A percentile compares a stretch with the other conserved stretches of the same genome.
These are phyloP conservation scores for Muntiacus reevesi DNA, from an alignment of 2,113 vertebrate genomes.

Conservation along the genomic window DNA sequence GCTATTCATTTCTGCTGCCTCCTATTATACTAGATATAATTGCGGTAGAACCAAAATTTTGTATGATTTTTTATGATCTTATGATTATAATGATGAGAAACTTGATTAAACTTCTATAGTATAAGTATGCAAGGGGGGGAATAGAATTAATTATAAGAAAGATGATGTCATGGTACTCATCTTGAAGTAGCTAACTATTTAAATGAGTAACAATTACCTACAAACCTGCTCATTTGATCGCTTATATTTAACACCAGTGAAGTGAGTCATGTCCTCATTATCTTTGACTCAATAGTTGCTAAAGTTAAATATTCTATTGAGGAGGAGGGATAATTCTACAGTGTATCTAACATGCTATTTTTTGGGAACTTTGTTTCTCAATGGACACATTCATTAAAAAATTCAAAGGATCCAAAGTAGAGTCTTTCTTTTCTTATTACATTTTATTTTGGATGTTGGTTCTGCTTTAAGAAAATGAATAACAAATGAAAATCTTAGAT, in stretches of 20 bases:
- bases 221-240: not conserved
- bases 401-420: not conserved
- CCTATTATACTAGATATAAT: not conserved
- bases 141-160: conserved; percentile 31
- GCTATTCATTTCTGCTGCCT: not conserved
- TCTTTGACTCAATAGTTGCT: conserved; percentile 32
- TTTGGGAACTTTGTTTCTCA: conserved; percentile 32
- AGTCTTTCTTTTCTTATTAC: not conserved
- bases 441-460: not conserved
- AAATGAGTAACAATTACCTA: conserved; percentile 7
- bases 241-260: conserved; percentile 39
- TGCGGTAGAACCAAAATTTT: not conserved
- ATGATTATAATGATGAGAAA: not conserved
- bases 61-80: not conserved
- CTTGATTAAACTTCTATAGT: not conserved
- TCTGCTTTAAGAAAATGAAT: not conserved
- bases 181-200: not conserved
- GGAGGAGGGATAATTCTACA: not conserved
- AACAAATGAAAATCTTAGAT: not conserved
- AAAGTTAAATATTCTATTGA: conserved; percentile 10
- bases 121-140: not conserved
- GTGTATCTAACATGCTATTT: not conserved
- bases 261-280: conserved; percentile 49
- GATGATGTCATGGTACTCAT: not conserved
- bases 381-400: conserved; percentile 35